These are phyloP conservation scores for Drosophila seguyi DNA, from an alignment of 1,140 invertebrate species.

Conservation along the genomic window DNA sequence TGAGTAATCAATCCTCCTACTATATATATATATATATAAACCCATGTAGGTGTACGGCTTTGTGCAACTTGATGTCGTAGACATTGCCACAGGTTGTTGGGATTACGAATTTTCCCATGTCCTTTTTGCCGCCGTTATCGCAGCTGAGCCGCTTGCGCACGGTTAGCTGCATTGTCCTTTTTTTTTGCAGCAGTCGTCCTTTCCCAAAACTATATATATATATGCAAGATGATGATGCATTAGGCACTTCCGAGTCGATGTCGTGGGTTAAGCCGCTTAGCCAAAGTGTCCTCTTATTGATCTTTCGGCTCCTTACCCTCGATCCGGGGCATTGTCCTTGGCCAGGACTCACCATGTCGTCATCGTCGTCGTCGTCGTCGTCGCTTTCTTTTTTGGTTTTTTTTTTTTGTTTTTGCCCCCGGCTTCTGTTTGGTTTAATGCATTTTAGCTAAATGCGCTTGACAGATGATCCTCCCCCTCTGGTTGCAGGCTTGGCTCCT, in stretches of 20 bases:
- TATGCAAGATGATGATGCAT: slow-evolving; percentile 82
- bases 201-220: neutral
- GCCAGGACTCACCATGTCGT: slow-evolving; percentile 27
- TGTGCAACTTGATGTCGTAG: slow-evolving; percentile 34
- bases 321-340: slow-evolving; percentile 39
- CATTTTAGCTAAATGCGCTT: slow-evolving; percentile 77
- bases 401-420: slow-evolving; percentile 19
- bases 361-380: neutral
- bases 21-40: neutral
- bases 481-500: slow-evolving; percentile 8
- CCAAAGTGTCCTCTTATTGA: slow-evolving; percentile 67
- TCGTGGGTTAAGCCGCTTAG: slow-evolving; percentile 70
- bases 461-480: slow-evolving; percentile 68
- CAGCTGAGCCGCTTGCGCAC: slow-evolving; percentile 75
- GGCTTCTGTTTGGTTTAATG: slow-evolving; percentile 61
- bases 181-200: slow-evolving; percentile 6
- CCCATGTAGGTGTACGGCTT: neutral
- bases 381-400: too few species aligned
- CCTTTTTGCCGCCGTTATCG: slow-evolving; percentile 82
- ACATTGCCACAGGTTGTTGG: slow-evolving; percentile 76
- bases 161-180: slow-evolving; percentile 82
- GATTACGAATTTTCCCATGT: slow-evolving; percentile 66
- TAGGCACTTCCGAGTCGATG: slow-evolving; percentile 77
- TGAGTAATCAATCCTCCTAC: slow-evolving; percentile 78
- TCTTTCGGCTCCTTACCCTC: slow-evolving; percentile 24